Evolutionary conservation across 2,113 vertebrate species (phyloP), one percentile per base, ranked within the genome.

Genomic region (Lepisosteus osseus): DNA sequence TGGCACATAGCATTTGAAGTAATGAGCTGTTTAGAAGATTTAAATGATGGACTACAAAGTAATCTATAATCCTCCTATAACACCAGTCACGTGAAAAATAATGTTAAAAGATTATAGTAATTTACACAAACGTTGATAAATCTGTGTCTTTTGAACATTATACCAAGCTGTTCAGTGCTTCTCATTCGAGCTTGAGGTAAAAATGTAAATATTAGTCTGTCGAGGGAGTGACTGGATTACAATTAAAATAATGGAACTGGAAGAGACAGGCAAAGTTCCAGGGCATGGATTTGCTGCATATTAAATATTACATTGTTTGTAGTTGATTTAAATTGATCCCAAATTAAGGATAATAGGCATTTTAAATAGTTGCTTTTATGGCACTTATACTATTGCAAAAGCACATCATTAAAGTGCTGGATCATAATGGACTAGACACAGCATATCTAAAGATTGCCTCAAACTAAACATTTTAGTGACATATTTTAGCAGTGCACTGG

Each of bases 131-230:
- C n/a, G 45, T 67, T 40, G 47, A 66, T 6, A 41, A 45, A 40
- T 51, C 66, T 54, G 54, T 47, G 29, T 3, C 66, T 67, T 63
- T 67, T 51, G 66, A 67, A 54, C 66, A 29, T 15, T 2, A 17
- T 14, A 55, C 66, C 66, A 67, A 67, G 45, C 66, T 45, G 51
- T 15, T 17, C 9, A 11, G 45, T 67, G 66, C 66, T 67, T 70
- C 55, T 61, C 64, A 40, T 72, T 59, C 67, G 64, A 67, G 67
- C 71, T 65, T 13, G 40, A 17, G 54, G 41, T 51, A 65, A 55
- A 72, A 72, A 72, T 67, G 71, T 61, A 56, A 72, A 72, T 61
- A 72, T 54, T 59, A 65, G 54, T 7, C 61, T 61, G 45, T 29
- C 17, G 41, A 51, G 70, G 70, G 70, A 54, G 3, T 64, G 17